These are phyloP conservation scores for Nemotelus nigrinus DNA, from an alignment of 2,888 invertebrate genomes.

Conservation along the genomic window DNA sequence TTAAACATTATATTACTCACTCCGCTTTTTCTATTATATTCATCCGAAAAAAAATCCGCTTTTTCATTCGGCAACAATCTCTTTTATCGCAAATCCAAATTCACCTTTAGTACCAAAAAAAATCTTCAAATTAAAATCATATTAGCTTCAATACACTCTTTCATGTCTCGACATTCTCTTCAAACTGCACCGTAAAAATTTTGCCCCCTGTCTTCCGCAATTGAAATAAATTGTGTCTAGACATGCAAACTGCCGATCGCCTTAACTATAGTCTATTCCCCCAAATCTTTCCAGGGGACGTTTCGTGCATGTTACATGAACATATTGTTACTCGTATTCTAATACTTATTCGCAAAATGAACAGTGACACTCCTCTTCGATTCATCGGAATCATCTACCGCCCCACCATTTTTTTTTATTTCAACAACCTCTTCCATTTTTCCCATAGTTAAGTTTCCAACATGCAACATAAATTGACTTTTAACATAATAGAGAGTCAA, in stretches of 20 bases:
- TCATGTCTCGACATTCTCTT: neutral
- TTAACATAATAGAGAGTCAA: neutral
- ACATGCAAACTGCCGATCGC: conserved; percentile 36
- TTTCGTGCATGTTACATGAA: too few relatives aligned
- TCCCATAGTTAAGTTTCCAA: neutral
- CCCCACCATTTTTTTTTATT: conserved; percentile 21
- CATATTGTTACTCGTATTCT: too few relatives aligned
- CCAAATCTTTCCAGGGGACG: neutral
- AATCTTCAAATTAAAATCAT: conserved; percentile 13
- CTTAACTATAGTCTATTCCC: neutral
- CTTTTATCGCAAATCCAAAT: neutral
- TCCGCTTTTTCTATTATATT: too few relatives aligned
- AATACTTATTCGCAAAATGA: too few relatives aligned
- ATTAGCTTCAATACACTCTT: conserved; percentile 24
- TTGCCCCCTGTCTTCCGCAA: neutral
- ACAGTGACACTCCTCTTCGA: conserved; percentile 26
- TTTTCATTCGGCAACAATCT: too few relatives aligned
- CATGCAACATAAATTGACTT: neutral
- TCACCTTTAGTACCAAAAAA: neutral
- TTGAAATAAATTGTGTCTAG: conserved; percentile 41
- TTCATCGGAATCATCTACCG: conserved; percentile 20
- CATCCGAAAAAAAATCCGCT: too few relatives aligned
- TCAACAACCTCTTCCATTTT: conserved; percentile 9
- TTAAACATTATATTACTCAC: too few relatives aligned
- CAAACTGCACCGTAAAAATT: neutral